Base-by-base conservation (phyloP, 2,113 vertebrate species). In the Odontophorus gujanensis region DNA sequence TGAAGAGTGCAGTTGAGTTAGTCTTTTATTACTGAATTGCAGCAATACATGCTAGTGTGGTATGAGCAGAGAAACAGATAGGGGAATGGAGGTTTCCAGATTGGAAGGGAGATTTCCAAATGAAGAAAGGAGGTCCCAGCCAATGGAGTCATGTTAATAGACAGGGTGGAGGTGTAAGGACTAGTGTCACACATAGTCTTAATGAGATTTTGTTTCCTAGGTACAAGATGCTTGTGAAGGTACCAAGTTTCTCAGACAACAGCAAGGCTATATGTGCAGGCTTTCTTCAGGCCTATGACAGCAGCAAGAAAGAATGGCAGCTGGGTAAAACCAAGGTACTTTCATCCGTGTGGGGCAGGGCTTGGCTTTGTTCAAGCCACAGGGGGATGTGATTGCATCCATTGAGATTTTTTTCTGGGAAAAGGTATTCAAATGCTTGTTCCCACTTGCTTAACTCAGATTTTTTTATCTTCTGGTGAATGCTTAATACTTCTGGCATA, bases 261-360 rank as follows among this genome's bases (percentile, higher is more conserved):
- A 96, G 94, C 58, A 98, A 97, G 93, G 92, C 92, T 73, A 89
- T 95, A 55, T 98, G 98, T 95, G 96, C 96, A 36, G 94, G 97
- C 57, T 97, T 99, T 74, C 98, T 99, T 83, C 95, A 95, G 50
- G 93, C 80, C 28, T 97, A 98, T 38, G 97, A 99, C 87, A 95
- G 88, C 89, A 92, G 90, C 66, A 98, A 95, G 91, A 98, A 91
- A 74, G 98, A 98, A 82, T 99, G 98, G 99, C 98, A 99, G 88
- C 74, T 99, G 90, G 99, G 99, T 45, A 99, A 98, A 96, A 98
- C 98, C 75, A 99, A 99, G 99, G 99, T 99, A 97, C 71, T 90
- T 58, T 58, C 61, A 30, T 62, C 77, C 34, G 10, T 30, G 17
- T 84, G 63, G 67, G 68, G 55, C 69, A 81, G 78, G 63, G 13